phyloP scores from a whole-genome alignment of 2,797 vertebrate species.

The Graptemys geographica region DNA sequence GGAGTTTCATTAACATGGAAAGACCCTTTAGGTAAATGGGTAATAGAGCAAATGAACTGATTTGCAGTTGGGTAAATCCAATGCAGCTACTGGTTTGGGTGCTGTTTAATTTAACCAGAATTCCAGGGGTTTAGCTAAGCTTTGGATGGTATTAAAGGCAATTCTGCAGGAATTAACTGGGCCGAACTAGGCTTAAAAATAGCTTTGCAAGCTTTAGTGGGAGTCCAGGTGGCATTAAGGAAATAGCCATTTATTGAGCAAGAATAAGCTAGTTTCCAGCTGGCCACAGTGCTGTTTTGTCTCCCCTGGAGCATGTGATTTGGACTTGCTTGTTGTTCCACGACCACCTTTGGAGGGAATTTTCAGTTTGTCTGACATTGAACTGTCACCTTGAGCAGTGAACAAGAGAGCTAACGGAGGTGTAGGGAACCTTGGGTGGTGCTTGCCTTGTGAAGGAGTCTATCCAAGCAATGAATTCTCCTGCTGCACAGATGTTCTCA shows the following conservation, averaged over 20 bases:
- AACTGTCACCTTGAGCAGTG: not conserved
- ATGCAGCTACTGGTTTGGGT: constrained; percentile 52
- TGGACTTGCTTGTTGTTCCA: constrained; percentile 19
- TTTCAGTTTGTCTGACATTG: constrained; percentile 35
- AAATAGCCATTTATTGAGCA: constrained; percentile 46
- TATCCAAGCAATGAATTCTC: not conserved
- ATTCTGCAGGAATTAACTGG: constrained; percentile 64
- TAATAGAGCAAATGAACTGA: not conserved
- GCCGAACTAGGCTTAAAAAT: constrained; percentile 74
- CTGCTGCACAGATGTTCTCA: not conserved
- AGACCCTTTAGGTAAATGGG: not conserved
- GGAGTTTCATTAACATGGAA: not conserved
- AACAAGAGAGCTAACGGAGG: not conserved
- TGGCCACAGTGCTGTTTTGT: constrained; percentile 27
- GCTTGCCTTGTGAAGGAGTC: not conserved
- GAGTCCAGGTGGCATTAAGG: constrained; percentile 55
- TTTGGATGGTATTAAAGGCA: constrained; percentile 72
- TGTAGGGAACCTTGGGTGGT: constrained; percentile 44
- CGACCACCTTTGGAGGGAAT: constrained; percentile 54
- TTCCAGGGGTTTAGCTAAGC: constrained; percentile 67
- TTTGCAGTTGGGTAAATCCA: not conserved
- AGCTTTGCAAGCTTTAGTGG: constrained; percentile 62
- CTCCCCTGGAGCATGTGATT: constrained; percentile 10
- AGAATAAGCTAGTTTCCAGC: constrained; percentile 17
- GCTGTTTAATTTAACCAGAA: constrained; percentile 65